These are phyloP conservation scores for Lipotes vexillifer DNA, from an alignment of 2,113 vertebrate species.

Conservation along the genomic window DNA sequence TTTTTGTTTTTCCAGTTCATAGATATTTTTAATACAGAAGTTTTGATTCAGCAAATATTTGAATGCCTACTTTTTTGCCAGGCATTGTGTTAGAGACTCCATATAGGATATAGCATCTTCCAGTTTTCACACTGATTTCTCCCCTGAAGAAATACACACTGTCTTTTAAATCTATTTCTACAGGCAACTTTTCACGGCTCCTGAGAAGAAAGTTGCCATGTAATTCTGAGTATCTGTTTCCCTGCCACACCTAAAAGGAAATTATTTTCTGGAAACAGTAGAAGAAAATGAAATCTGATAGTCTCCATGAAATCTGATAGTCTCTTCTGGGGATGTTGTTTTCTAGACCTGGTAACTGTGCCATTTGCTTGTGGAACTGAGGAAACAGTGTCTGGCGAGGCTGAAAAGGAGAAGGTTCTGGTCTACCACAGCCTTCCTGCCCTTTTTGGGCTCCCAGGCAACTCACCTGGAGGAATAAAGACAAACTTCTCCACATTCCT, in stretches of 20 bases:
- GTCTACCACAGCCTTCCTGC: too few species aligned
- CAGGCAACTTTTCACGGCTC: background rate
- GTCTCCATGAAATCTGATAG: background rate
- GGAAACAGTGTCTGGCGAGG: background rate
- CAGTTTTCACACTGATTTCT: background rate
- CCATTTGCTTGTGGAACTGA: background rate
- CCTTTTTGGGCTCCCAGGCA: background rate
- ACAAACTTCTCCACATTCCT: background rate
- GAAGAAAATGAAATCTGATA: background rate
- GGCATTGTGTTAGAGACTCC: background rate
- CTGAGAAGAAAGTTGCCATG: background rate
- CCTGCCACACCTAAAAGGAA: background rate
- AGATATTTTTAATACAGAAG: slow-evolving; percentile 10
- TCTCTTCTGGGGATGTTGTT: background rate
- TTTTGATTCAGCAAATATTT: slow-evolving; percentile 25
- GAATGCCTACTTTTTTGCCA: background rate
- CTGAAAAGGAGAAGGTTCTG: background rate
- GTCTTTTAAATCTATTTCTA: background rate
- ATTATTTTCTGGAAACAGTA: slow-evolving; percentile 31
- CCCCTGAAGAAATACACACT: background rate
- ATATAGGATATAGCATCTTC: background rate
- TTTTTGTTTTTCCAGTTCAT: slow-evolving; percentile 26
- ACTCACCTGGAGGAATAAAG: background rate
- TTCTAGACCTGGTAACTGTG: background rate
- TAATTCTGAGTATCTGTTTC: background rate